Base-by-base conservation (phyloP, 1,140 invertebrate genomes). In the Aphaenogaster floridana region DNA sequence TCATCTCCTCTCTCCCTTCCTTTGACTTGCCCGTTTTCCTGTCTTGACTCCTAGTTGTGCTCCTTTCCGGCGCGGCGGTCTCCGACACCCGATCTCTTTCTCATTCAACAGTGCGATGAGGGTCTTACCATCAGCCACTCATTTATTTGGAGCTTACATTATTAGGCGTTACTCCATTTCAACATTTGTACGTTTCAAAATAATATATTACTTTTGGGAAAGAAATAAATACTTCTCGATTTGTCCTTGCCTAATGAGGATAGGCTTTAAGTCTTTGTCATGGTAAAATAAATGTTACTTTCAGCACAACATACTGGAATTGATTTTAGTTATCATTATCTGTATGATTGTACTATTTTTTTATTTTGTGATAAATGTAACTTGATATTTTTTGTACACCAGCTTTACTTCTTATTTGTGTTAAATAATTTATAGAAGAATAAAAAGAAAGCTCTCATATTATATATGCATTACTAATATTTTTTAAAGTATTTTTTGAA, bases 91-190 rank as follows among this genome's bases (percentile, higher is more conserved):
- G 59, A 52, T 71, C 68, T 76, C 15, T n/a, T 9, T 66, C 48
- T 69, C 68, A 17, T 59, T 79, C 61, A 42, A 72, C 64, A 48
- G 34, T 59, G 66, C 89, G 80, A 90, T 79, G 79, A 90, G 89
- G 80, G 48, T 88, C 84, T 90, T 86, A 90, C 79, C 86, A 86
- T 89, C 87, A 77, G 87, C 90, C 91, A 92, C 92, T 91, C 88
- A 86, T 91, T 91, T 91, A 86, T 89, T 92, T 86, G 48, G 39
- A 89, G 91, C 91, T 95, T 94, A 92, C 92, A 92, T 95, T 94
- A 94, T 94, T 94, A 95, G 93, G 90, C 91, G 91, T 93, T 92
- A 88, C 78, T 88, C 88, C 76, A 89, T 89, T 94, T 92, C 91
- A 92, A 92, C 92, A 92, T 94, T 94, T 92, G 91, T 92, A 89